phyloP scores from a whole-genome alignment of 2,888 invertebrate species.

The Magallana nippona region DNA sequence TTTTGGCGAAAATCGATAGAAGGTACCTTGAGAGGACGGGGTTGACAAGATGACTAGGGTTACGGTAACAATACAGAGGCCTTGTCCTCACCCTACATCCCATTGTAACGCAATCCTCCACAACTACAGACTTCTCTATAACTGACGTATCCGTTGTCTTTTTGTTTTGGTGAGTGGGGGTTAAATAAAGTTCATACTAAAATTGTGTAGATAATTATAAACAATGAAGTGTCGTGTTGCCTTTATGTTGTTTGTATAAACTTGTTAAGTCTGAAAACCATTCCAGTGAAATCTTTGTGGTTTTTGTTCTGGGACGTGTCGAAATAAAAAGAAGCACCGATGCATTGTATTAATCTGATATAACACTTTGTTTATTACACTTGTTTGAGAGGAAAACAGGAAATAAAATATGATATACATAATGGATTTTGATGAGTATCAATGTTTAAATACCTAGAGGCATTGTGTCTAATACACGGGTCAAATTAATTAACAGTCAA shows the following conservation, averaged over 20 bases:
- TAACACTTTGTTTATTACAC: neutral
- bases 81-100: too few relatives aligned
- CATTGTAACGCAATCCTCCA: too few relatives aligned
- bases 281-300: neutral
- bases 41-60: too few relatives aligned
- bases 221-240: neutral
- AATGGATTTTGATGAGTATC: too few relatives aligned
- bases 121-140: neutral
- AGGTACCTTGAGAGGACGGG: too few relatives aligned
- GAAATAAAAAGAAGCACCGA: constrained; percentile 1
- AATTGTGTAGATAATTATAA: neutral
- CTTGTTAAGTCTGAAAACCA: neutral
- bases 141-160: neutral
- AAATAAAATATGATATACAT: too few relatives aligned
- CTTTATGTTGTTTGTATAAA: neutral
- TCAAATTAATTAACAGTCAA: too few relatives aligned
- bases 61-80: too few relatives aligned
- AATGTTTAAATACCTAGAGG: too few relatives aligned
- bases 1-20: too few relatives aligned
- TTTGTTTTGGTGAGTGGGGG: constrained; percentile 13
- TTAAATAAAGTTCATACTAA: constrained; percentile 8
- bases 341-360: neutral
- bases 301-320: neutral
- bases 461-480: too few relatives aligned
- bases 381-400: too few relatives aligned